Evolutionary conservation across 1,140 invertebrate genomes (phyloP), one percentile per base, ranked within the genome.

Genomic region (Tetragonula clypearis): DNA sequence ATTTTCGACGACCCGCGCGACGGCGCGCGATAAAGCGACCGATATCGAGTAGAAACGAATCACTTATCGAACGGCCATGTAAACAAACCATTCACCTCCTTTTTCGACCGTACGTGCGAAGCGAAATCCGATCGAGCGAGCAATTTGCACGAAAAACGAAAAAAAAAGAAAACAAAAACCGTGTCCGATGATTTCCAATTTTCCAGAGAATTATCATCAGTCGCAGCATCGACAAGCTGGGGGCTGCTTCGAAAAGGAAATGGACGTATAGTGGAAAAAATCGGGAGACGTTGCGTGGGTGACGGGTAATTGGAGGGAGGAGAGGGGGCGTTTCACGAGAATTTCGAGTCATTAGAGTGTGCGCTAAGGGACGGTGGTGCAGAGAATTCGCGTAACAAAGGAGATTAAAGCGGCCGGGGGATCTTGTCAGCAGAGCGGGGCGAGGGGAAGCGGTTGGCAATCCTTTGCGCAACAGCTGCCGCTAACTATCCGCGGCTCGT

Each of bases 401-500:
- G 41, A 49, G 84, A 89, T 89, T 86, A 89, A 65, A 82, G 58
- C 66, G 65, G 15, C 49, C 30, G 26, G 26, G 41, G 66, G 75
- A 69, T 80, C 79, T 88, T 76, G 69, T 83, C 79, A 69, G 58
- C 49, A 62, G 83, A 30, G n/a, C 12, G 12, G 35, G 74, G 56
- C 58, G 41, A 8, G 41, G 8, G 6, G 41, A 6, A 21, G 82
- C 56, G 66, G 79, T 53, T 88, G 56, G 82, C 88, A 88, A 88
- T 88, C 86, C 86, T 82, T 79, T 41, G 78, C 69, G 65, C 79
- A 76, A 85, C 83, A 82, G 35, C 72, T 55, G 74, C 74, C 80
- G 85, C 80, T 84, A 86, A 89, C 85, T 89, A 86, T 82, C 85
- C 81, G 75, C 56, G 23, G 75, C 75, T 86, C 79, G 77, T 77